These are phyloP conservation scores for Horisme vitalbata DNA, from an alignment of 2,888 invertebrate genomes.

Conservation along the genomic window DNA sequence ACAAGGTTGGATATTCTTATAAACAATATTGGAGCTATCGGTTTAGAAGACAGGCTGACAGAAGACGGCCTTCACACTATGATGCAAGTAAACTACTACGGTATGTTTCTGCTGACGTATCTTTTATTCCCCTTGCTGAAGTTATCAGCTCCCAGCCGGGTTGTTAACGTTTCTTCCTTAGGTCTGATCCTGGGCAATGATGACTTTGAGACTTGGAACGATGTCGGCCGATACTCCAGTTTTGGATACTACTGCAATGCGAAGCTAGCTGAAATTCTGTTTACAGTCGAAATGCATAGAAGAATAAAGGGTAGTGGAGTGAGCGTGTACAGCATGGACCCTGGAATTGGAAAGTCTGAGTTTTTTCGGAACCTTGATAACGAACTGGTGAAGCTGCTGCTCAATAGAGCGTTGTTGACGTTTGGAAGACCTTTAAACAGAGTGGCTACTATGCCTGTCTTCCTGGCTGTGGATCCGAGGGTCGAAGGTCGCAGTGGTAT, in stretches of 20 bases:
- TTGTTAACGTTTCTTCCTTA: constrained; percentile 69
- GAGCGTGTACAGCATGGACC: constrained; percentile 91
- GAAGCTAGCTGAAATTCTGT: constrained; percentile 57
- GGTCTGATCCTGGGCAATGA: constrained; percentile 86
- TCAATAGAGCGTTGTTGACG: constrained; percentile 44
- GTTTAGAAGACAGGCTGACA: constrained; percentile 69
- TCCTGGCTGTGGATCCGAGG: constrained; percentile 52
- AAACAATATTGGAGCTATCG: constrained; percentile 77
- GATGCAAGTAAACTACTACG: constrained; percentile 82
- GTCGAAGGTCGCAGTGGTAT: constrained; percentile 54
- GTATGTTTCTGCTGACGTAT: constrained; percentile 59
- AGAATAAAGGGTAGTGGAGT: constrained; percentile 77
- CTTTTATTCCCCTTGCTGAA: constrained; percentile 58
- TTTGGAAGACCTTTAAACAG: constrained; percentile 51
- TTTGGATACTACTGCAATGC: constrained; percentile 81
- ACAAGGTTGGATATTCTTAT: constrained; percentile 70
- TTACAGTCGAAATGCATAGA: constrained; percentile 78
- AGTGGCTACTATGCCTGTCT: constrained; percentile 60
- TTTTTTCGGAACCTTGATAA: constrained; percentile 85
- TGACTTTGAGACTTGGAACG: constrained; percentile 88
- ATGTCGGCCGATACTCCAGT: constrained; percentile 84
- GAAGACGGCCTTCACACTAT: constrained; percentile 84
- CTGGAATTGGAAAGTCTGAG: constrained; percentile 89
- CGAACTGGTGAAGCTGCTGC: constrained; percentile 35
- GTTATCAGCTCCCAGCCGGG: constrained; percentile 57